These are phyloP conservation scores for Hycleus cichorii DNA, from an alignment of 1,140 invertebrate genomes.

Conservation along the genomic window DNA sequence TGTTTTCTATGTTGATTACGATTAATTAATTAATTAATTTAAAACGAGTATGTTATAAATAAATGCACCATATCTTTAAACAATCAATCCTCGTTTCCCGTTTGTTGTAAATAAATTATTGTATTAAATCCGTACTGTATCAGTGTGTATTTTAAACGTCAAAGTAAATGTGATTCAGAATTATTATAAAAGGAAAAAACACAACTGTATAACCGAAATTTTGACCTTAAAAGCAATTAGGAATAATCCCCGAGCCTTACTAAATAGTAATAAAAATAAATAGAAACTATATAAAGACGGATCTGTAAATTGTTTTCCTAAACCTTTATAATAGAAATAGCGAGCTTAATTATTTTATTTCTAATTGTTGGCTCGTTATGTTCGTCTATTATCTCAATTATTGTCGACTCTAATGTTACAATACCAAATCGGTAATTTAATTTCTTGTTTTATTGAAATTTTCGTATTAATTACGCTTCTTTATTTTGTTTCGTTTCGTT, in stretches of 20 bases:
- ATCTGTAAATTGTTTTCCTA: neutral
- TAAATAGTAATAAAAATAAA: constrained; percentile 19
- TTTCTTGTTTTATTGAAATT: constrained; percentile 3
- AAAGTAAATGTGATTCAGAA: constrained; percentile 13
- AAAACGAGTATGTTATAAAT: too few relatives aligned
- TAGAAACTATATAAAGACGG: constrained; percentile 2
- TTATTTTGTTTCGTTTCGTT: neutral
- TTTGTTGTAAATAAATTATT: too few relatives aligned
- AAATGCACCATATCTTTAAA: too few relatives aligned
- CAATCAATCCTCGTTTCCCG: too few relatives aligned
- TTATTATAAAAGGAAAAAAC: constrained; percentile 3
- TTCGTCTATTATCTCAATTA: too few relatives aligned
- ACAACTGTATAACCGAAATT: too few relatives aligned
- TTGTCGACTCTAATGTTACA: constrained; percentile 6
- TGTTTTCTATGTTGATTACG: too few relatives aligned
- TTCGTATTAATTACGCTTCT: constrained; percentile 7
- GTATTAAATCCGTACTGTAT: too few relatives aligned
- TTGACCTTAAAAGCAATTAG: constrained; percentile 18
- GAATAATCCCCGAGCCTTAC: constrained; percentile 18
- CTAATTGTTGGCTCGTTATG: too few relatives aligned
- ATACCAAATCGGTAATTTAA: constrained; percentile 24
- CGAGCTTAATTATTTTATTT: too few relatives aligned
- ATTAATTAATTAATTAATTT: too few relatives aligned
- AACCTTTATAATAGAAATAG: too few relatives aligned
- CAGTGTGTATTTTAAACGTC: neutral